Percentiles rank a stretch among this genome's conserved stretches.
Evolutionary conservation across 2,113 vertebrate genomes (phyloP).

Genomic region (Muscicapa adusta): DNA sequence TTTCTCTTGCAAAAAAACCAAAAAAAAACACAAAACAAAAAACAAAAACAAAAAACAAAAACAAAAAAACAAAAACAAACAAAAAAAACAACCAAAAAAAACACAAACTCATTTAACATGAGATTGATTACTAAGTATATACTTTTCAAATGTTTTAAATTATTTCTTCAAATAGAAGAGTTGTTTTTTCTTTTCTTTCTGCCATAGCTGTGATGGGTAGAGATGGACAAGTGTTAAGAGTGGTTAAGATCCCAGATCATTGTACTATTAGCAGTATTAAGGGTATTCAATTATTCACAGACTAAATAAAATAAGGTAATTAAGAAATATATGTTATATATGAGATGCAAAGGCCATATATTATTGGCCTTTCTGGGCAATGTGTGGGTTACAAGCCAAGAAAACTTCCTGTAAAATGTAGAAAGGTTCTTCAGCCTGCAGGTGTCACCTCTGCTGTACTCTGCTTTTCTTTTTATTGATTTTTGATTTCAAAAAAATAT

Average conservation of each 20-base stretch:
- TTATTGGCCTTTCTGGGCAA: background rate
- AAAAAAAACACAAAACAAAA: background rate
- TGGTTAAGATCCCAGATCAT: background rate
- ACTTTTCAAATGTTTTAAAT: background rate
- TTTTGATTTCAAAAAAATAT: background rate
- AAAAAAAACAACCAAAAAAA: too few species aligned
- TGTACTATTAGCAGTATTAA: background rate
- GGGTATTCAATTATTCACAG: background rate
- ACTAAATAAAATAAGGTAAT: background rate
- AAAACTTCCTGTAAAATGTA: background rate
- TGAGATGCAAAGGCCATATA: background rate
- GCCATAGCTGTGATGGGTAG: background rate
- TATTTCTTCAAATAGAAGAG: background rate
- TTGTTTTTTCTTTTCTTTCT: background rate
- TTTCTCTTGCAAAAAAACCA: background rate
- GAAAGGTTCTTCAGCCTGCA: background rate
- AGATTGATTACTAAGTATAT: background rate
- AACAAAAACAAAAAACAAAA: background rate
- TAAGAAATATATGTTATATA: background rate
- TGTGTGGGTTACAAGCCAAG: background rate
- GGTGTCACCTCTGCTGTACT: background rate
- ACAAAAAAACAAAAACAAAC: too few species aligned
- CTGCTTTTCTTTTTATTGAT: background rate
- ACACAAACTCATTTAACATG: background rate
- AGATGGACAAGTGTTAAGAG: background rate